Base-by-base conservation (phyloP, 2,113 vertebrate species). In the Psammodynastes pulverulentus region DNA sequence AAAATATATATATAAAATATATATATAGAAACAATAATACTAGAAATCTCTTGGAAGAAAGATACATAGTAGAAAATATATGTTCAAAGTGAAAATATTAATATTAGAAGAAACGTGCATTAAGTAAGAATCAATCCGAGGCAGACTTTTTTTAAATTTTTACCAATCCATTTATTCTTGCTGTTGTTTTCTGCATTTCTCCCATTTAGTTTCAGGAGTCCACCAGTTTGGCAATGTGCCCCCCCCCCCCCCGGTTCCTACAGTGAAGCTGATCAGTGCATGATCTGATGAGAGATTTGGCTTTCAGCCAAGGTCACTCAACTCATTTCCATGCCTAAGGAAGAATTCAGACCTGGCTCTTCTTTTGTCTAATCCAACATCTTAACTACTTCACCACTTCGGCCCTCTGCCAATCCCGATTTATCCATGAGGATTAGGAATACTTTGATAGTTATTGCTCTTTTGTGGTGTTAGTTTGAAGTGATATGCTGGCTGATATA, bases 211-310 rank as follows among this genome's bases (percentile, higher is more conserved):
- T 79, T 21, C 19, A 8, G 72, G 72, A 79, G 8, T n/a, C 34
- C 34, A 43, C 17, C 19, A 21, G 34, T 43, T 43, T 79, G 34
- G 72, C 72, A 21, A 79, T 79, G 72, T 21, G 34, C 72, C 21
- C 0, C 0, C 3, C 72, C 43, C 72, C 21, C 0, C 0, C 3
- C 72, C 43, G 3, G 17, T 21, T 43, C 72, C 34, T 79, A 43
- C 15, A 3, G n/a, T 39, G 67, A 79, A 39, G 72, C 15, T 79
- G 6, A 39, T 79, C 67, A 39, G n/a, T 79, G 67, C 2, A 43
- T 79, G 34, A 43, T 21, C 6, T 19, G 34, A 43, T 79, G 72
- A 79, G 17, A 34, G 72, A 79, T 43, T 23, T 79, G 34, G 7
- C 19, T 43, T 79, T 79, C 34, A 79, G 72, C 72, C 72, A 79